These are phyloP conservation scores for Malurus melanocephalus DNA, from an alignment of 2,113 vertebrate species.

Conservation along the genomic window DNA sequence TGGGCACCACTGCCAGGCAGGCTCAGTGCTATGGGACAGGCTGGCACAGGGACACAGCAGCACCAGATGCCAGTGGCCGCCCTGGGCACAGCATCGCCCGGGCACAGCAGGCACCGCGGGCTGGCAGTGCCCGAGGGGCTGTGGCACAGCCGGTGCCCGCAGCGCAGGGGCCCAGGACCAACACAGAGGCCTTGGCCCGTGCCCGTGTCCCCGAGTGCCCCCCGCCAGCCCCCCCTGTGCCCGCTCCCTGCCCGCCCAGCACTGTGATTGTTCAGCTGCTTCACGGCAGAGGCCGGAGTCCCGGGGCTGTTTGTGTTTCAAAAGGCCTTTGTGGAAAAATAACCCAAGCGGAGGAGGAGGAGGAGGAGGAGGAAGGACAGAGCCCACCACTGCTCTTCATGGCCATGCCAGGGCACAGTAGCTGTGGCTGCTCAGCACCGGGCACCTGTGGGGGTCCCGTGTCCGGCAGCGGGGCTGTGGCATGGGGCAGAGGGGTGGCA, in stretches of 20 bases:
- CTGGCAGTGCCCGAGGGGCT: not conserved
- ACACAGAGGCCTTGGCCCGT: not conserved
- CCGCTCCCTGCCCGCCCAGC: conserved; percentile 27
- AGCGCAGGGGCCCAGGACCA: not conserved
- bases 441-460: not conserved
- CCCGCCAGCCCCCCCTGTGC: not conserved
- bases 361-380: not conserved
- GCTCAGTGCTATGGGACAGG: not conserved
- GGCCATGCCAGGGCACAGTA: not conserved
- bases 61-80: not conserved
- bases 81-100: rapidly evolving
- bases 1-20: not conserved
- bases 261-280: conserved; percentile 64
- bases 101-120: rapidly evolving
- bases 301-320: conserved; percentile 60
- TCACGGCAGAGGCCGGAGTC: conserved; percentile 46
- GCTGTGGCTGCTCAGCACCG: not conserved
- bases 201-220: conserved; percentile 23
- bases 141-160: not conserved
- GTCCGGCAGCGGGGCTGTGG: not conserved
- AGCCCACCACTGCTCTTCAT: not conserved
- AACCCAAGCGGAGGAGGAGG: conserved; percentile 30
- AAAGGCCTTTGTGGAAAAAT: conserved; percentile 66
- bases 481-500: not conserved
- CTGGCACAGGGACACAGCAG: not conserved